These are phyloP conservation scores for Myotis findleyi DNA, from an alignment of 2,797 vertebrate genomes.

Conservation along the genomic window DNA sequence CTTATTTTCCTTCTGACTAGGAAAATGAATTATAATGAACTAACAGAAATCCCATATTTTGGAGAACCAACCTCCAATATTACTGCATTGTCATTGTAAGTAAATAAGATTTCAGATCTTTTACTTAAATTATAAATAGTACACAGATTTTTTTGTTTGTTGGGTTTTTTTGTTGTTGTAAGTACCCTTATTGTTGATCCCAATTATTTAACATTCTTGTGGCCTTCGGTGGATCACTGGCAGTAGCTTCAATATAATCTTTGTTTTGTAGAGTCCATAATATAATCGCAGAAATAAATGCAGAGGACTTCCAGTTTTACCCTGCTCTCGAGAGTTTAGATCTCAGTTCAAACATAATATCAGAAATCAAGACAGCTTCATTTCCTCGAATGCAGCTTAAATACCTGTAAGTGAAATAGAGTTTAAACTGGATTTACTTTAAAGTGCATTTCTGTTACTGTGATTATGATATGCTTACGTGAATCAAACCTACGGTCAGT, in stretches of 20 bases:
- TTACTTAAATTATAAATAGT: slow-evolving; percentile 54
- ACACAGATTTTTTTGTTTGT: not conserved
- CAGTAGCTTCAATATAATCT: slow-evolving; percentile 5
- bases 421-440: not conserved
- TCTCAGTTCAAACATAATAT: slow-evolving; percentile 96
- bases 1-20: slow-evolving; percentile 86
- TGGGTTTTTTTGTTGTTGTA: not conserved
- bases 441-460: slow-evolving; percentile 12
- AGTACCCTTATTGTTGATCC: not conserved
- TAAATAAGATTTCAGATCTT: slow-evolving; percentile 78
- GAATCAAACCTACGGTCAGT: not conserved
- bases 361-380: slow-evolving; percentile 93
- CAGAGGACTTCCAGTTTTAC: slow-evolving; percentile 93
- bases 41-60: slow-evolving; percentile 93
- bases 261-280: slow-evolving; percentile 94
- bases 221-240: not conserved
- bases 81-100: slow-evolving; percentile 95
- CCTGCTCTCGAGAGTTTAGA: slow-evolving; percentile 94
- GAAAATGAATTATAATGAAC: slow-evolving; percentile 97
- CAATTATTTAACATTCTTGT: slow-evolving; percentile 43
- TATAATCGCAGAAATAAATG: slow-evolving; percentile 92
- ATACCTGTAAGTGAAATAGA: slow-evolving; percentile 91
- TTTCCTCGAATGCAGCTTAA: slow-evolving; percentile 97
- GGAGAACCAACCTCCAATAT: slow-evolving; percentile 94
- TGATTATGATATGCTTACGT: slow-evolving; percentile 50